Conservation (phyloP, 2,113 vertebrate genomes). For the Aspiorhynchus laticeps region DNA sequence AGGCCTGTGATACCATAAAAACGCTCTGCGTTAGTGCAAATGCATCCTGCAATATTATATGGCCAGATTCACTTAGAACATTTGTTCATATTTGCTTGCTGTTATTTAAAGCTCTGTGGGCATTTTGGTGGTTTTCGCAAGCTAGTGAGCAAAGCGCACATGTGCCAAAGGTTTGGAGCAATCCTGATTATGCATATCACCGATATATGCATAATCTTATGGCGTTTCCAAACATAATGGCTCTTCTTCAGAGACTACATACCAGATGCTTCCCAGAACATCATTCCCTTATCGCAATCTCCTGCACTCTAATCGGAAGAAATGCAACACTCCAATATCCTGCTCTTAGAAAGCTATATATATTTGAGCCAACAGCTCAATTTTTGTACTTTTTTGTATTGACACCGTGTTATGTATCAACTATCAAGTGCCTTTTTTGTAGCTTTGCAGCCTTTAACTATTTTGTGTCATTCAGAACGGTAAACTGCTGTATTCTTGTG, state of each 20-base stretch:
- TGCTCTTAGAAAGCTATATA: neutral
- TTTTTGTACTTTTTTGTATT: conserved; percentile 45
- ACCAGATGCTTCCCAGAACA: neutral
- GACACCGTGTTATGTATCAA: conserved; percentile 24
- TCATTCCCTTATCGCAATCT: conserved; percentile 4
- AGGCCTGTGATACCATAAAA: conserved; percentile 11
- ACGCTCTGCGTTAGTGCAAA: neutral
- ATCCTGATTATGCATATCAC: neutral
- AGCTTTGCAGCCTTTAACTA: conserved; percentile 49
- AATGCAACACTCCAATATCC: conserved; percentile 9
- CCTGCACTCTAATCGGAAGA: neutral
- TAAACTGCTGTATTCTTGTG: conserved; percentile 60
- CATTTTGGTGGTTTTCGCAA: neutral
- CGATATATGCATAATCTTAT: neutral
- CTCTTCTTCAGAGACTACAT: neutral
- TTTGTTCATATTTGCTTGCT: neutral
- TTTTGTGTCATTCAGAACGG: conserved; percentile 8
- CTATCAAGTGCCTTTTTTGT: conserved; percentile 56
- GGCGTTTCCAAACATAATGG: neutral
- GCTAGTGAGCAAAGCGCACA: neutral
- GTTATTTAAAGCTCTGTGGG: neutral
- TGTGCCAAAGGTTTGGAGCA: neutral
- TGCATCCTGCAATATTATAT: neutral
- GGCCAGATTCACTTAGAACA: neutral
- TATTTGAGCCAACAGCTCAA: conserved; percentile 1